Conservation (phyloP, 2,888 invertebrate species). For the Eupeodes luniger region DNA sequence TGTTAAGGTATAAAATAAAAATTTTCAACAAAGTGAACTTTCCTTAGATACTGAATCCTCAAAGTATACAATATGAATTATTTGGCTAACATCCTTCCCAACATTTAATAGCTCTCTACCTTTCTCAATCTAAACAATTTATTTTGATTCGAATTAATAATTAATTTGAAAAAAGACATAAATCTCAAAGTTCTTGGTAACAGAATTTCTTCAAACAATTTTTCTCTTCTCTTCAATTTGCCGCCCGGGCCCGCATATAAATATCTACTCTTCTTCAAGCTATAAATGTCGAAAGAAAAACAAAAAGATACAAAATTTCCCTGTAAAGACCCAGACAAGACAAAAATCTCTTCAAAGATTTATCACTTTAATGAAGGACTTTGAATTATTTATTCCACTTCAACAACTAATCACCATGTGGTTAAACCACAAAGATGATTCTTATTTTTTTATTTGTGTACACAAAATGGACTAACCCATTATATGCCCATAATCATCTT, state of each 20-base stretch:
- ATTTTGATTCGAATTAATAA: no score
- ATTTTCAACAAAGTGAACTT: no score
- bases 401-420: slow-evolving; percentile 34
- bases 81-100: no score
- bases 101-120: no score
- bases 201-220: not conserved
- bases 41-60: no score
- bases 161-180: no score
- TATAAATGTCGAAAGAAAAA: not conserved
- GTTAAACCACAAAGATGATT: slow-evolving; percentile 27
- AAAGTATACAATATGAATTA: no score
- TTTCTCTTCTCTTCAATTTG: not conserved
- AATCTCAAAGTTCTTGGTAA: not conserved
- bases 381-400: slow-evolving; percentile 29
- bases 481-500: slow-evolving; percentile 25
- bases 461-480: slow-evolving; percentile 26
- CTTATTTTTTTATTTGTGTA: not conserved
- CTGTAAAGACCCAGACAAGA: not conserved
- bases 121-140: no score
- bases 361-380: slow-evolving; percentile 29
- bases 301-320: not conserved
- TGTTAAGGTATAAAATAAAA: no score
- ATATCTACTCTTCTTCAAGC: no score
- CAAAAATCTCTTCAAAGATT: slow-evolving; percentile 35
- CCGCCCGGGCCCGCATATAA: not conserved